phyloP scores from a whole-genome alignment of 1,140 invertebrate species.

The Halesus radiatus region DNA sequence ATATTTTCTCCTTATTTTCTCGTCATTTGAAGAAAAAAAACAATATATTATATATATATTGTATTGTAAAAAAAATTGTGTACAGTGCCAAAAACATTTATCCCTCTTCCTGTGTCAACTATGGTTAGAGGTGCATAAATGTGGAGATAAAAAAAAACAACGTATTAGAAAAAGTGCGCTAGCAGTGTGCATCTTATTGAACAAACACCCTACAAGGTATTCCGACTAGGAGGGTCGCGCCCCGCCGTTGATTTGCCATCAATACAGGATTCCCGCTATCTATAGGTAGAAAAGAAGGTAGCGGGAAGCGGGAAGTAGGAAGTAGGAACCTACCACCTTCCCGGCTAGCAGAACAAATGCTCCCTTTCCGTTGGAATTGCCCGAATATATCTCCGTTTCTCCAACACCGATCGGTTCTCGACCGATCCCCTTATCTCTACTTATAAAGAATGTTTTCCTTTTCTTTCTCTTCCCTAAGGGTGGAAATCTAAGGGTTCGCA shows the following conservation, averaged over 20 bases:
- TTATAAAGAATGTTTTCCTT: conserved; percentile 9
- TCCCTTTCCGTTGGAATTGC: conserved; percentile 19
- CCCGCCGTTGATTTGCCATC: background rate
- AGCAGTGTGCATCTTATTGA: too few species aligned
- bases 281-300: background rate
- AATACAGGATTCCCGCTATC: background rate
- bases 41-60: too few species aligned
- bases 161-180: too few species aligned
- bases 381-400: conserved; percentile 25
- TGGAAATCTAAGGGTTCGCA: background rate
- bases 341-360: background rate
- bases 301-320: background rate
- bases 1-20: too few species aligned
- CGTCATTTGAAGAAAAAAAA: too few species aligned
- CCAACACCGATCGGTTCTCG: conserved; percentile 22
- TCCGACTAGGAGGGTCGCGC: background rate
- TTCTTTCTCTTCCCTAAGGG: background rate
- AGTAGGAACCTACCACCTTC: background rate
- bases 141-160: too few species aligned
- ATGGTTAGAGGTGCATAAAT: too few species aligned
- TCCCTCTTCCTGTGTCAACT: too few species aligned
- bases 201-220: too few species aligned
- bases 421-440: conserved; percentile 19
- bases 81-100: too few species aligned
- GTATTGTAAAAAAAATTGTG: too few species aligned